Evolutionary conservation across 1,140 invertebrate species (phyloP).

Genomic region (Drosophila truncata): DNA sequence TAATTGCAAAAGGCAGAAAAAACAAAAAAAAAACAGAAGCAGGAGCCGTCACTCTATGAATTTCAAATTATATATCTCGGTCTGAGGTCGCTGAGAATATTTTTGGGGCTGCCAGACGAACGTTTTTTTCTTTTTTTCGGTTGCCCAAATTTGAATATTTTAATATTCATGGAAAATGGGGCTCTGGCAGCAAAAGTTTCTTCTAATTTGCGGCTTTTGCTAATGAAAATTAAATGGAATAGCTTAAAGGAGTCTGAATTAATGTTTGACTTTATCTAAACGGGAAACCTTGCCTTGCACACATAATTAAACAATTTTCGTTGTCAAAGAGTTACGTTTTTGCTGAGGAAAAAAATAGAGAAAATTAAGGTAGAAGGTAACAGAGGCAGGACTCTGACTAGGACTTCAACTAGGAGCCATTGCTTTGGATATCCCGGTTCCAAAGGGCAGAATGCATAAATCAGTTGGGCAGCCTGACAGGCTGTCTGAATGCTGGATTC

Average conservation of each 20-base stretch:
- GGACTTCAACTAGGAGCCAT: too few species aligned
- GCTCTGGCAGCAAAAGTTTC: constrained; percentile 60
- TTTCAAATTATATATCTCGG: constrained; percentile 58
- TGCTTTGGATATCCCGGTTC: background rate
- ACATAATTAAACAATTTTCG: constrained; percentile 45
- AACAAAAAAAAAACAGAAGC: background rate
- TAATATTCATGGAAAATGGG: constrained; percentile 81
- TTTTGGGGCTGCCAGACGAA: constrained; percentile 6
- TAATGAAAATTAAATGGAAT: constrained; percentile 82
- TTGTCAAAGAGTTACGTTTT: constrained; percentile 12
- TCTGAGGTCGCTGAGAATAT: constrained; percentile 13
- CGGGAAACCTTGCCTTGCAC: constrained; percentile 6
- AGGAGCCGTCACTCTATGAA: constrained; percentile 58
- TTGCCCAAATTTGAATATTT: constrained; percentile 76
- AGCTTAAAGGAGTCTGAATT: constrained; percentile 75
- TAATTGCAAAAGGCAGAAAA: constrained; percentile 53
- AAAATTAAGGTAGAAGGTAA: background rate
- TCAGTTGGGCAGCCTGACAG: constrained; percentile 71
- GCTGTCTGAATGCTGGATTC: constrained; percentile 54
- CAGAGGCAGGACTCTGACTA: background rate
- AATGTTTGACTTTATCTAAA: constrained; percentile 58
- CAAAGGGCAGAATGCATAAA: constrained; percentile 62
- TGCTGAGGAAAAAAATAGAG: too few species aligned
- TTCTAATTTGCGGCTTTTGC: constrained; percentile 74
- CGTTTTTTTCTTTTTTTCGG: background rate